Evolutionary conservation across 1,140 invertebrate genomes (phyloP), one percentile per base, ranked within the genome.

Genomic region (Ips typographus): DNA sequence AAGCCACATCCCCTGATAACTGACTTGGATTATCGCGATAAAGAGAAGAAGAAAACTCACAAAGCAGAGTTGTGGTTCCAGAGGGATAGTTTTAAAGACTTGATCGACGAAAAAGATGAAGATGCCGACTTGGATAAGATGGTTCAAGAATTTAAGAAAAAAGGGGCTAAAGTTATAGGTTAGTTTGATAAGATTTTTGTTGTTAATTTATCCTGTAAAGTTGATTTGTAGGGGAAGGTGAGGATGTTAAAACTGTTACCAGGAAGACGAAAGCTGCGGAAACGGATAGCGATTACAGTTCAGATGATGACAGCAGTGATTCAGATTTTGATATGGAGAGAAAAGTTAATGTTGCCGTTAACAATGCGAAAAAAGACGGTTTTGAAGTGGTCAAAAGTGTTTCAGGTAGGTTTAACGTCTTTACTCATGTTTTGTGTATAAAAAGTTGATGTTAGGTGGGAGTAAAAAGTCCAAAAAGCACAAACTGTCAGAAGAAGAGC

Each of bases 31-130:
- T 82, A 87, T 62, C 85, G 89, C 36, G 88, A 91, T 64, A 89
- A 89, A 72, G 85, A 89, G 53, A 85, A 88, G 1, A 91, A 88
- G 76, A 84, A 87, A 47, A 82, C 88, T 51, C 86, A 90, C 66
- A 94, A 93, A 80, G 92, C 93, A 0, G 85, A 94, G 71, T 80
- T 92, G 6, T 98, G 94, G 94, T 97, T 96, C 80, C 89, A 94
- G 75, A 94, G 94, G 82, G 92, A 95, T 74, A 85, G 88, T 60
- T 96, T 98, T 77, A 91, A 94, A 78, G 87, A 91, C 74, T 80
- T 95, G 43, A 88, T 91, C 72, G 91, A 95, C 59, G 88, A 88
- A 53, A 92, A 94, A 75, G 91, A 92, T 79, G 94, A 95, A 80
- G 93, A 94, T 77, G 86, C 89, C 40, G 95, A 97, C 81, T 83